Evolutionary conservation across 2,888 invertebrate species (phyloP), one percentile per base, ranked within the genome.

Genomic region (Cheiracanthium punctorium): DNA sequence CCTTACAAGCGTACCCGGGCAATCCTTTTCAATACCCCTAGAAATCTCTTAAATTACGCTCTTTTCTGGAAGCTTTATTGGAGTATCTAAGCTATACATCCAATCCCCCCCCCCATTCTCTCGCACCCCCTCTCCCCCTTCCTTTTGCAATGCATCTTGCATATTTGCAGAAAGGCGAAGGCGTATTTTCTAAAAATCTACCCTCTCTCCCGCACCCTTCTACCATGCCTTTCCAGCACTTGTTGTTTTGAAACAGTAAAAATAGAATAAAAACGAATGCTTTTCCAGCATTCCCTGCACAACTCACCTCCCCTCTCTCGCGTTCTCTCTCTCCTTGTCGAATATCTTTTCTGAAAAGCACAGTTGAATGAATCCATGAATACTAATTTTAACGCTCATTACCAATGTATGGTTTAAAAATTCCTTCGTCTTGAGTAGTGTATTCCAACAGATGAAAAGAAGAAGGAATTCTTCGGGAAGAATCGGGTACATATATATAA

Each of bases 371-470:
- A 85, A 74, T 74, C 79, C 70, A 85, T 85, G 84, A 85, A 85
- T 85, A 85, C 84, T 85, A 85, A 85, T 85, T 85, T 85, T 85
- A 85, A 79, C 79, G 84, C 84, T 85, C 84, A 85, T 85, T 85
- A 85, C 73, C 70, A 79, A 73, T 64, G 79, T 85, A 85, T 85
- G 73, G 69, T 74, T 85, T 85, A 85, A 85, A 85, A 85, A 85
- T 85, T 85, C n/a, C 84, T 74, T 74, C 77, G 37, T 24, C 73
- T 24, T 37, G 69, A n/a, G n/a, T n/a, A n/a, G n/a, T n/a, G 64
- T 71, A 33, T 79, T 48, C 14, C 17, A 2, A 17, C 52, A 48
- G 67, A 77, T 84, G 84, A 79, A 84, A 65, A 64, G 82, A 48
- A 17, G 43, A 2, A 48, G 48, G 48, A 7, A 17, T 58, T 58